Conservation (phyloP, 1,140 invertebrate species). For the Penaeus vannamei region DNA sequence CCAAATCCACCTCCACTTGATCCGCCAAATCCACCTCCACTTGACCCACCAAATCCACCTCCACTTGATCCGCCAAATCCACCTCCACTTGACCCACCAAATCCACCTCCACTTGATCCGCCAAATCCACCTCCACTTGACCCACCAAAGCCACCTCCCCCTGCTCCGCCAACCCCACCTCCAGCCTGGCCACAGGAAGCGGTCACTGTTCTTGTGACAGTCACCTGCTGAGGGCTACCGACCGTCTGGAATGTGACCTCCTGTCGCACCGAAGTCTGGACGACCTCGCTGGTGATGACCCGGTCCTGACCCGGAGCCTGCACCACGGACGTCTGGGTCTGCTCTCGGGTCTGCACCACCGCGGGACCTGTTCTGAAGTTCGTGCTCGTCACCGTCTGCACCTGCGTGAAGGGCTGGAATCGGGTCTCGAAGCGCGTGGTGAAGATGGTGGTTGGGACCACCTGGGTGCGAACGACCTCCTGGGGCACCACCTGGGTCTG, state of each 20-base stretch:
- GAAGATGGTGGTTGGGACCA: constrained; percentile 44
- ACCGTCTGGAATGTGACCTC: constrained; percentile 50
- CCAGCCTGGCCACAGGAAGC: constrained; percentile 41
- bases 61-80: not conserved
- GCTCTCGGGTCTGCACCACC: constrained; percentile 8
- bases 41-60: not conserved
- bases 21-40: not conserved
- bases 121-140: not conserved
- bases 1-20: no score
- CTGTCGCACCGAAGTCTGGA: constrained; percentile 23
- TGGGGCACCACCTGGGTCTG: constrained; percentile 44
- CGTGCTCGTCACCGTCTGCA: constrained; percentile 41
- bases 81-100: not conserved
- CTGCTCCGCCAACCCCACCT: not conserved
- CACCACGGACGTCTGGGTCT: constrained; percentile 37
- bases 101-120: not conserved
- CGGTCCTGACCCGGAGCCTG: constrained; percentile 46
- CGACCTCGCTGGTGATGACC: constrained; percentile 32
- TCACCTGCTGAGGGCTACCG: constrained; percentile 14
- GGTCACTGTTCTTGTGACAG: constrained; percentile 42
- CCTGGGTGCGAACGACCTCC: constrained; percentile 44
- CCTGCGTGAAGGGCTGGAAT: constrained; percentile 42
- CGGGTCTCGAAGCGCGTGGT: constrained; percentile 36
- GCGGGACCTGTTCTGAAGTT: constrained; percentile 17
- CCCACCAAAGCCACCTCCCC: not conserved